A percentile compares a stretch with the other conserved stretches of the same genome.
Conservation (phyloP, 2,888 invertebrate species). For the Lucinisca nassula region DNA sequence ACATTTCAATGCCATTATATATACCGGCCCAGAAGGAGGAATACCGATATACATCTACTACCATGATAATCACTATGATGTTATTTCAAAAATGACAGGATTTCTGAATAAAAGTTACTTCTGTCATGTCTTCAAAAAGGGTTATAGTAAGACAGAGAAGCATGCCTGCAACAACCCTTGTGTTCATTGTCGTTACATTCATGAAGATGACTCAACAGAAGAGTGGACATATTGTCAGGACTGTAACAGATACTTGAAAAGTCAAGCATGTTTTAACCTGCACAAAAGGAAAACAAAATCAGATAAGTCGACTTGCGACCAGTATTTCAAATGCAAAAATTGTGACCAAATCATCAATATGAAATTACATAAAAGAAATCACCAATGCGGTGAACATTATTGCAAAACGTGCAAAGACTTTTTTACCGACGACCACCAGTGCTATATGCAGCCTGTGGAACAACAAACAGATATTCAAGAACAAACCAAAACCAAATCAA, state of each 20-base stretch:
- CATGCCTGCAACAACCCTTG: constrained; percentile 37
- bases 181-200: constrained; percentile 24
- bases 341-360: constrained; percentile 41
- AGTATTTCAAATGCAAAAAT: constrained; percentile 24
- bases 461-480: no score
- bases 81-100: constrained; percentile 56
- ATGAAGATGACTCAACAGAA: not conserved
- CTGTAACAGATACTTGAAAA: constrained; percentile 36
- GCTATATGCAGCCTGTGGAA: constrained; percentile 36
- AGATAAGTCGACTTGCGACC: constrained; percentile 26
- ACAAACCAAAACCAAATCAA: no score
- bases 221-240: constrained; percentile 21
- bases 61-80: constrained; percentile 57
- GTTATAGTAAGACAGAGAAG: constrained; percentile 1
- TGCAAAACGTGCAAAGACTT: constrained; percentile 35
- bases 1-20: constrained; percentile 53
- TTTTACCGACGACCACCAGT: constrained; percentile 8
- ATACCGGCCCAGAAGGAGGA: constrained; percentile 40
- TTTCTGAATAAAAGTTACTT: constrained; percentile 43
- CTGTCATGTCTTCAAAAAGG: constrained; percentile 30
- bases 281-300: constrained; percentile 13
- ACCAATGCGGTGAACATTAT: constrained; percentile 16
- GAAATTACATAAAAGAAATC: constrained; percentile 9
- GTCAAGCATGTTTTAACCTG: constrained; percentile 31
- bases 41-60: constrained; percentile 47